These are phyloP conservation scores for Noctuana brunneofusca DNA, from an alignment of 2,888 invertebrate species.

Conservation along the genomic window DNA sequence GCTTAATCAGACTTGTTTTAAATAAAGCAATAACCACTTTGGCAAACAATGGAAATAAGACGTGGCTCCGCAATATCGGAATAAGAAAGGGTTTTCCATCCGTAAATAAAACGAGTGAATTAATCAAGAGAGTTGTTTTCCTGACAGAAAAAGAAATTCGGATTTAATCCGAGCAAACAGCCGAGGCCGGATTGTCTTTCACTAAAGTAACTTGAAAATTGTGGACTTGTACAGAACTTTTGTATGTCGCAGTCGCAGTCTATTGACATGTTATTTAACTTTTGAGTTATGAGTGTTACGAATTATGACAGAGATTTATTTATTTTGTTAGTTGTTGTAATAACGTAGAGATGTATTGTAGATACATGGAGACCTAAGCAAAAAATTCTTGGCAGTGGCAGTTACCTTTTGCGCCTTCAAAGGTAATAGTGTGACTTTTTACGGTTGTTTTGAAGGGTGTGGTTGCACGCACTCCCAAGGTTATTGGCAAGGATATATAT, in stretches of 20 bases:
- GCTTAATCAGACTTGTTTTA: conserved; percentile 1
- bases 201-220: conserved; percentile 48
- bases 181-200: conserved; percentile 54
- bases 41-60: conserved; percentile 39
- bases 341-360: too few species aligned
- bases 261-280: not conserved
- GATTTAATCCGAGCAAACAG: conserved; percentile 57
- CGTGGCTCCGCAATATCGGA: conserved; percentile 43
- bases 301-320: too few species aligned
- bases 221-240: conserved; percentile 17
- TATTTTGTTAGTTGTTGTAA: too few species aligned
- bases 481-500: too few species aligned
- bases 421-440: not conserved
- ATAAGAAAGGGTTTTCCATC: conserved; percentile 42
- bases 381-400: too few species aligned
- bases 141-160: conserved; percentile 51
- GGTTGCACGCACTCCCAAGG: conserved; percentile 1
- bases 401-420: too few species aligned
- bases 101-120: conserved; percentile 57
- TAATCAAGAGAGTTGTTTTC: conserved; percentile 64
- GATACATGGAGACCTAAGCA: too few species aligned
- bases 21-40: conserved; percentile 14
- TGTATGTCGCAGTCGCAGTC: not conserved
- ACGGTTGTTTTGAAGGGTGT: conserved; percentile 5
- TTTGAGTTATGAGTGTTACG: too few species aligned